Percentiles rank a stretch among this genome's conserved stretches.
phyloP scores from a whole-genome alignment of 2,797 vertebrate species.

The Hylomyscus alleni region DNA sequence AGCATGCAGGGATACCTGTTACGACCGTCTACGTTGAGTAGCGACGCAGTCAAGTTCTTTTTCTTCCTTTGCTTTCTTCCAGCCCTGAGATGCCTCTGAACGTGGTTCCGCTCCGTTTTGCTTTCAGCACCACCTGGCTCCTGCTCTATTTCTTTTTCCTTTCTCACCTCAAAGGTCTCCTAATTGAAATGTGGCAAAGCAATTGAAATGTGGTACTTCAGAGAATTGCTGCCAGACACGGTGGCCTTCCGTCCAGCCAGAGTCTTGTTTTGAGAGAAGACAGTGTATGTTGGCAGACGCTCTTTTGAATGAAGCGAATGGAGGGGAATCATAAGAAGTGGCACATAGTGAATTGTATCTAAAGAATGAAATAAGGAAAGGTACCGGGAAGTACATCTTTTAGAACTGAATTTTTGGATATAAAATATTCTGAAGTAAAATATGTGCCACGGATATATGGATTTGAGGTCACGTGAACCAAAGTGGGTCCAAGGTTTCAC shows the following conservation, averaged over 20 bases:
- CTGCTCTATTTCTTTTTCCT: conserved; percentile 72
- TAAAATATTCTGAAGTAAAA: conserved; percentile 64
- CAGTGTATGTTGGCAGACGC: neutral
- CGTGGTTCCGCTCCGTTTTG: conserved; percentile 5
- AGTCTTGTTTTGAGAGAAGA: conserved; percentile 33
- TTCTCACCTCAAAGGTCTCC: conserved; percentile 79
- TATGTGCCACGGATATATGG: neutral
- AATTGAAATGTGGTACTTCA: conserved; percentile 71
- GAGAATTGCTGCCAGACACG: conserved; percentile 70
- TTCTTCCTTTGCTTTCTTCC: neutral
- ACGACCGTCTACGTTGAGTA: neutral
- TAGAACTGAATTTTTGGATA: neutral
- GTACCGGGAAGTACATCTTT: neutral
- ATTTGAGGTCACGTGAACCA: neutral
- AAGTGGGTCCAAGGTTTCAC: neutral
- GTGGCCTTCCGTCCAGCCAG: conserved; percentile 47
- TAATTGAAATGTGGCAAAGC: conserved; percentile 78
- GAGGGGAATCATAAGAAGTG: conserved; percentile 28
- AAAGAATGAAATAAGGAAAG: neutral
- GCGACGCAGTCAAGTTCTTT: conserved; percentile 30
- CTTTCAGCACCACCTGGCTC: conserved; percentile 62
- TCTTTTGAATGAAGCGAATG: neutral
- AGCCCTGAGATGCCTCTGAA: conserved; percentile 31
- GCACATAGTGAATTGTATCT: conserved; percentile 19
- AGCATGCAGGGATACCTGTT: neutral